phyloP scores from a whole-genome alignment of 2,113 vertebrate genomes.

The Corythaeola cristata region DNA sequence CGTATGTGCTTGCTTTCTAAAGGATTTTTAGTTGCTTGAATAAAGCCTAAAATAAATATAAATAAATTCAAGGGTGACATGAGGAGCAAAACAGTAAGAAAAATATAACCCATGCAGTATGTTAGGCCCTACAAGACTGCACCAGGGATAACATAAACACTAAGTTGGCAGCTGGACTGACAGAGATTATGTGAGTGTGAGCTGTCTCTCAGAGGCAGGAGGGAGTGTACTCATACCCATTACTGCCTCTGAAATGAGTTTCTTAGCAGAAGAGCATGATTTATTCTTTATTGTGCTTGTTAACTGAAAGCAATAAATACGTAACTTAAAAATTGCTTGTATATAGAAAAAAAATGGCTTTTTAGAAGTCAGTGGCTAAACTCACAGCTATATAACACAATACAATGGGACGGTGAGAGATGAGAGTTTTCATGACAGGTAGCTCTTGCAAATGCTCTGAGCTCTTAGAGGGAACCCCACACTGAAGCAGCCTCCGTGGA shows the following conservation, averaged over 20 bases:
- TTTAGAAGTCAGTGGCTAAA: background rate
- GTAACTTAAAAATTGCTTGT: background rate
- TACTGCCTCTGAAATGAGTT: background rate
- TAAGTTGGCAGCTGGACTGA: background rate
- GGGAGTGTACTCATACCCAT: background rate
- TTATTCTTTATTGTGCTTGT: background rate
- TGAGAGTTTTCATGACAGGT: background rate
- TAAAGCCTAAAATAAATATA: background rate
- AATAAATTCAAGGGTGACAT: background rate
- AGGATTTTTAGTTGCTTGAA: background rate
- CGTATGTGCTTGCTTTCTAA: background rate
- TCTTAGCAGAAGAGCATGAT: background rate
- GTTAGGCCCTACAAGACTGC: background rate
- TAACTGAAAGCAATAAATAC: background rate
- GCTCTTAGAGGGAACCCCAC: background rate
- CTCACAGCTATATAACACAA: background rate
- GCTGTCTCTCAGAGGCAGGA: background rate
- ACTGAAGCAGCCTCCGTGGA: background rate
- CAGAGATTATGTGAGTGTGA: background rate
- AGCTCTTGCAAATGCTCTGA: background rate
- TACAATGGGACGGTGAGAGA: background rate
- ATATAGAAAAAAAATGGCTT: background rate
- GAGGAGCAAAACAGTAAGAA: background rate
- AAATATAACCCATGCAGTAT: background rate
- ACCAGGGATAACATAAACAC: background rate